These are phyloP conservation scores for Drosophila ananassae DNA, from an alignment of 1,140 invertebrate genomes.

Conservation along the genomic window DNA sequence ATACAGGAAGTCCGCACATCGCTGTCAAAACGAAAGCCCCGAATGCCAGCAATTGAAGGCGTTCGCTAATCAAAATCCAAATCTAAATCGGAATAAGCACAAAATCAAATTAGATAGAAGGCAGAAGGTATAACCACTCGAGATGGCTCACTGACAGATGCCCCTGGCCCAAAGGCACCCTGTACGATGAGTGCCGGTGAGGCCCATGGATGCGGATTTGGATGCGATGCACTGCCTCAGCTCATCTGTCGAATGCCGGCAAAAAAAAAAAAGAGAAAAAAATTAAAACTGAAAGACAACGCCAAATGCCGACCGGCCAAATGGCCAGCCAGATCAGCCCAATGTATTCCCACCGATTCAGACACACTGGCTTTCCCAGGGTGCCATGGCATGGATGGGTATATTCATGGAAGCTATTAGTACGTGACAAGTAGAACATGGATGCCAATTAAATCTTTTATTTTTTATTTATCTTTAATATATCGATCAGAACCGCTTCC, in stretches of 20 bases:
- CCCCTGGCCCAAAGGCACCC: conserved; percentile 46
- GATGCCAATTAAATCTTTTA: no score
- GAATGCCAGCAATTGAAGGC: conserved; percentile 49
- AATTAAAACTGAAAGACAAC: conserved; percentile 25
- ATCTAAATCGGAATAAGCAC: conserved; percentile 32
- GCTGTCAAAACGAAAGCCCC: conserved; percentile 40
- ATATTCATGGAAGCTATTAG: background rate
- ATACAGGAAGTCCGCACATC: conserved; percentile 70
- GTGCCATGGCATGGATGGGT: conserved; percentile 3
- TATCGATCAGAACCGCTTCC: no score
- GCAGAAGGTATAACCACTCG: conserved; percentile 11
- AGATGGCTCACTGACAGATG: conserved; percentile 21
- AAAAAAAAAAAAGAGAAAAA: conserved; percentile 9
- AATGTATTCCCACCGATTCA: conserved; percentile 12
- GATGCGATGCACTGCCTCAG: conserved; percentile 42
- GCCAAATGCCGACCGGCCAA: conserved; percentile 66
- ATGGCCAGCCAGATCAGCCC: conserved; percentile 42
- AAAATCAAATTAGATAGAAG: conserved; percentile 24
- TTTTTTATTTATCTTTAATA: no score
- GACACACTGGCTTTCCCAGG: conserved; percentile 12
- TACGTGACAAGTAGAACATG: no score
- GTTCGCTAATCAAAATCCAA: conserved; percentile 54
- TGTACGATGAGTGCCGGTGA: conserved; percentile 35
- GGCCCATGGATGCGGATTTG: background rate
- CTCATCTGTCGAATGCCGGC: conserved; percentile 60